A percentile compares a stretch with the other conserved stretches of the same genome.
phyloP scores from a whole-genome alignment of 1,140 invertebrate genomes.

The Dinothrombium tinctorium region DNA sequence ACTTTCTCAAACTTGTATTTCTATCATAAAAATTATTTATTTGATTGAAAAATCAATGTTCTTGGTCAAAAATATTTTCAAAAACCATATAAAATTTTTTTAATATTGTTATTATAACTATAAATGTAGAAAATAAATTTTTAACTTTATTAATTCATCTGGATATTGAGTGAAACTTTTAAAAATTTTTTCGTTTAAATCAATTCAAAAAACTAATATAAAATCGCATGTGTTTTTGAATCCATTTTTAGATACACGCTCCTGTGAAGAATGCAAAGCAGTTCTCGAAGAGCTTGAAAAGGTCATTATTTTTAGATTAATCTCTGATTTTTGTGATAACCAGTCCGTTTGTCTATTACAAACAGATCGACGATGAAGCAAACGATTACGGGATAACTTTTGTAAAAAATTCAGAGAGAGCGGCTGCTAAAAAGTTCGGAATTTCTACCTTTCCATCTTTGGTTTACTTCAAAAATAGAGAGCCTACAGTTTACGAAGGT shows the following conservation, averaged over 20 bases:
- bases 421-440: conserved; percentile 76
- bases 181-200: neutral
- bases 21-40: neutral
- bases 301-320: neutral
- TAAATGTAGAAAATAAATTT: neutral
- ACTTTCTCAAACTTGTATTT: neutral
- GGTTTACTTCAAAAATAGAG: conserved; percentile 76
- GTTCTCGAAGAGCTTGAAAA: conserved; percentile 77
- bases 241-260: conserved; percentile 25
- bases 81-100: neutral
- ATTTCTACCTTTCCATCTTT: conserved; percentile 78
- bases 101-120: too few relatives aligned
- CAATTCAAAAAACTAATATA: neutral
- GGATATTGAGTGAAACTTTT: neutral
- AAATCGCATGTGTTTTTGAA: conserved; percentile 18
- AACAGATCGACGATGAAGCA: conserved; percentile 63
- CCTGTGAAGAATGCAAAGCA: conserved; percentile 54
- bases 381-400: conserved; percentile 79
- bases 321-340: neutral
- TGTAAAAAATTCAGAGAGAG: conserved; percentile 85
- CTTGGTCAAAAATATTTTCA: neutral
- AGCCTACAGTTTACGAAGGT: conserved; percentile 20
- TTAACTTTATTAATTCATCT: neutral
- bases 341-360: neutral
- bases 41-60: neutral